These are phyloP conservation scores for Muscidifurax raptorellus DNA, from an alignment of 1,140 invertebrate species.

Conservation along the genomic window DNA sequence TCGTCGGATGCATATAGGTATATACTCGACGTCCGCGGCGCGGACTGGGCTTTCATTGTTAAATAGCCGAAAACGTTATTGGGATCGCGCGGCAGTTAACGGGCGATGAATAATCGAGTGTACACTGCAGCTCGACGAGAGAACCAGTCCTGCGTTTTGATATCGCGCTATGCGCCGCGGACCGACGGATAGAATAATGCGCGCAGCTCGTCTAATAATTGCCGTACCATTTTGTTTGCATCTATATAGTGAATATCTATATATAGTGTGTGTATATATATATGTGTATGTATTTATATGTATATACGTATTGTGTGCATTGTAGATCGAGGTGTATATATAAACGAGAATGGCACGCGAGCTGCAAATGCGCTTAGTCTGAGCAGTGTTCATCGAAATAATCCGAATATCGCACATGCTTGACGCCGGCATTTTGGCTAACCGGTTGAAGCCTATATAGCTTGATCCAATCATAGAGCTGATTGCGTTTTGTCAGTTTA, in stretches of 20 bases:
- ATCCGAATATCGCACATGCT: constrained; percentile 54
- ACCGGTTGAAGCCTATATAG: background rate
- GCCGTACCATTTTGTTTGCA: constrained; percentile 57
- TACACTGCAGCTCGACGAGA: background rate
- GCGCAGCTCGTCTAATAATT: constrained; percentile 57
- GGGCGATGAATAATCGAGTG: constrained; percentile 57
- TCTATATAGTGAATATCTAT: too few species aligned
- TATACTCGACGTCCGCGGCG: background rate
- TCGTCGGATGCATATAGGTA: background rate
- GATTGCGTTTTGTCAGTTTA: constrained; percentile 18
- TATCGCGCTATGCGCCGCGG: background rate
- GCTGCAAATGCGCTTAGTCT: constrained; percentile 49
- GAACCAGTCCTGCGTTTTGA: constrained; percentile 35
- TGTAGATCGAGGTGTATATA: background rate
- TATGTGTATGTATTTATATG: background rate
- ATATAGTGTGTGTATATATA: background rate
- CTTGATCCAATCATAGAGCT: constrained; percentile 20
- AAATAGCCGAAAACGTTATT: constrained; percentile 47
- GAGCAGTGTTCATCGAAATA: constrained; percentile 54
- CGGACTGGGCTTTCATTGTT: constrained; percentile 39
- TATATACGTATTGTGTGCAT: background rate
- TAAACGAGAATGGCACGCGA: constrained; percentile 52
- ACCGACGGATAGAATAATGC: constrained; percentile 11
- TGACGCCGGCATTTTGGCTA: constrained; percentile 22
- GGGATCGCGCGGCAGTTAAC: constrained; percentile 26